Percentiles rank a stretch among this genome's conserved stretches.
Evolutionary conservation across 2,113 vertebrate genomes (phyloP).

Genomic region (Chloropsis cyanopogon): DNA sequence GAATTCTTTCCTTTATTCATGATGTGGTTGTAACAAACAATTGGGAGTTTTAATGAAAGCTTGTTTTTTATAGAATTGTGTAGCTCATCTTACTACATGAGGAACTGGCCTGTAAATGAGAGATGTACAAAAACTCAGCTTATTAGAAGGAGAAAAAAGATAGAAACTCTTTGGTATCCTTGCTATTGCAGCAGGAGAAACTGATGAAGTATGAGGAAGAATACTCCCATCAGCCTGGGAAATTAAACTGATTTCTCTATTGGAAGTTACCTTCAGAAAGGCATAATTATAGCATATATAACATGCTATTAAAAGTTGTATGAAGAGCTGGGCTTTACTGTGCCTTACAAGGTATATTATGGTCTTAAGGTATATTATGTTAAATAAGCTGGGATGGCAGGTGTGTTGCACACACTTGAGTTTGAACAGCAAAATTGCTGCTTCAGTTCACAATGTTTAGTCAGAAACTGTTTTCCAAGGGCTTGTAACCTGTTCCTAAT

Average conservation of each 20-base stretch:
- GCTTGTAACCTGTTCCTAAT: background rate
- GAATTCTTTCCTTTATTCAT: background rate
- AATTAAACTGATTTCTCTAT: background rate
- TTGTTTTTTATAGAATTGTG: background rate
- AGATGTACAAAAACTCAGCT: background rate
- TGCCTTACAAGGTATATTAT: background rate
- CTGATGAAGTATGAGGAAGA: background rate
- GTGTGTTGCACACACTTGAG: background rate
- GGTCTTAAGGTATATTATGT: background rate
- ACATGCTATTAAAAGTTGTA: background rate
- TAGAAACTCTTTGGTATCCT: background rate
- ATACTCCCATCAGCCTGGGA: background rate
- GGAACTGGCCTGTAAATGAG: background rate
- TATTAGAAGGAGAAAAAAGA: background rate
- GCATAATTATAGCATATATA: background rate
- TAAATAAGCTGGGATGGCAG: background rate
- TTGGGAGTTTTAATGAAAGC: background rate
- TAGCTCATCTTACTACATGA: background rate
- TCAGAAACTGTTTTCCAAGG: conserved; percentile 14
- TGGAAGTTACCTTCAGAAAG: background rate
- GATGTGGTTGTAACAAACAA: background rate
- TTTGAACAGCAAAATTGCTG: background rate
- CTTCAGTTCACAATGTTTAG: background rate
- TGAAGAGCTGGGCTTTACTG: background rate
- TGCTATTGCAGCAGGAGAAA: background rate